These are phyloP conservation scores for Drosophila cardini DNA, from an alignment of 1,140 invertebrate species.

Conservation along the genomic window DNA sequence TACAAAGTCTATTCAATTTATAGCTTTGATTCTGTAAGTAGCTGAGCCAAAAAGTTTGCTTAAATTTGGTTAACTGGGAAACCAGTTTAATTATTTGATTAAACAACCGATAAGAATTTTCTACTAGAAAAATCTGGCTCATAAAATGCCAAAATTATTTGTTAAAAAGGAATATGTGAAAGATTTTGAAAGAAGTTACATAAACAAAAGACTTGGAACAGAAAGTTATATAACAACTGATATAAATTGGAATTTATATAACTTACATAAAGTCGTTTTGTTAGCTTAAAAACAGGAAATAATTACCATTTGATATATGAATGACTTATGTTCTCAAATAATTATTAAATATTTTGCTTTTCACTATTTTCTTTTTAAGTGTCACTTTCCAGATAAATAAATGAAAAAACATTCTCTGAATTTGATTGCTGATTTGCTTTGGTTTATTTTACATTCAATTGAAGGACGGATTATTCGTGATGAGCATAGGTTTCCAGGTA, in stretches of 20 bases:
- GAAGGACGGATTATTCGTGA: too few relatives aligned
- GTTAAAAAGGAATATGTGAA: too few relatives aligned
- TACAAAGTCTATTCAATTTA: too few relatives aligned
- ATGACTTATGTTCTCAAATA: too few relatives aligned
- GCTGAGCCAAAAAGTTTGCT: slow-evolving; percentile 50
- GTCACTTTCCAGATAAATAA: too few relatives aligned
- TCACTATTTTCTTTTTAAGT: too few relatives aligned
- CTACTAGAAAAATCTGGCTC: slow-evolving; percentile 38
- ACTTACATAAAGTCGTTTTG: not conserved
- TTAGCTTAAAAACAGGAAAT: too few relatives aligned
- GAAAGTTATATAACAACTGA: slow-evolving; percentile 29
- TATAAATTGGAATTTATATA: not conserved
- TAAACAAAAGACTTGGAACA: slow-evolving; percentile 45
- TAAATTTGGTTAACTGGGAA: slow-evolving; percentile 59
- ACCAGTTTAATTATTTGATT: slow-evolving; percentile 68
- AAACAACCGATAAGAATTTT: slow-evolving; percentile 48
- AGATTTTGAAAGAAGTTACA: slow-evolving; percentile 27
- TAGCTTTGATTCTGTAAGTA: not conserved
- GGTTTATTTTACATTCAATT: too few relatives aligned
- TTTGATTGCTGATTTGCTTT: too few relatives aligned
- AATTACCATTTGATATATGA: slow-evolving; percentile 67
- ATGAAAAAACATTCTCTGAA: too few relatives aligned
- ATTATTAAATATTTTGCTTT: too few relatives aligned
- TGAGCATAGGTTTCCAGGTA: slow-evolving; percentile 83
- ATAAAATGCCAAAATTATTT: slow-evolving; percentile 60